A percentile compares a stretch with the other conserved stretches of the same genome.
phyloP scores from a whole-genome alignment of 2,113 vertebrate genomes.

The Danionella cerebrum region DNA sequence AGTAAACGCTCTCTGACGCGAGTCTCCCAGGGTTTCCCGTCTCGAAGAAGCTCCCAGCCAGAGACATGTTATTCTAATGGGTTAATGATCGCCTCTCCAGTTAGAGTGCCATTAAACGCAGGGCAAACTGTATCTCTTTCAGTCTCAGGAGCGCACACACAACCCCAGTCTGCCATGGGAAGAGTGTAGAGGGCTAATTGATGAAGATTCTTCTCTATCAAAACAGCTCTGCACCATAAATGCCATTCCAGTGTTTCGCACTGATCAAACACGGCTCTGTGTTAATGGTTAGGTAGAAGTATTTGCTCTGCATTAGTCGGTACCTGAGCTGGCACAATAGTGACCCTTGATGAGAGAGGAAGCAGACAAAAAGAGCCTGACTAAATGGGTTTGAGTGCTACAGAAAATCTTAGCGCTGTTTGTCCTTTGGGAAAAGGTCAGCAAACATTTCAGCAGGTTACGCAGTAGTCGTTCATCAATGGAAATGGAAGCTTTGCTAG shows the following conservation, averaged over 20 bases:
- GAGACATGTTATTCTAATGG: slow-evolving; percentile 43
- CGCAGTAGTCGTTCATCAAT: neutral
- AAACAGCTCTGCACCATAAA: slow-evolving; percentile 36
- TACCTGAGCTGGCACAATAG: slow-evolving; percentile 64
- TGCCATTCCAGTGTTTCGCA: slow-evolving; percentile 45
- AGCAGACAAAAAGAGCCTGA: slow-evolving; percentile 65
- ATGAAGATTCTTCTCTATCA: slow-evolving; percentile 36
- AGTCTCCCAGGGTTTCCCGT: slow-evolving; percentile 12
- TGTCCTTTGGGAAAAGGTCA: slow-evolving; percentile 63
- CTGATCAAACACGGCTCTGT: slow-evolving; percentile 53
- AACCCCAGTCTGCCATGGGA: slow-evolving; percentile 10
- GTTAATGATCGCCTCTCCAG: slow-evolving; percentile 43
- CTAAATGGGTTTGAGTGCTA: slow-evolving; percentile 55
- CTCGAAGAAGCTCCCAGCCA: slow-evolving; percentile 25
- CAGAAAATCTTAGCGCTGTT: slow-evolving; percentile 65
- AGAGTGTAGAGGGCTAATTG: slow-evolving; percentile 30
- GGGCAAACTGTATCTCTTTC: slow-evolving; percentile 32
- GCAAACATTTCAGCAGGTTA: slow-evolving; percentile 59
- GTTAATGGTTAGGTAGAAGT: slow-evolving; percentile 79
- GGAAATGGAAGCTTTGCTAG: neutral
- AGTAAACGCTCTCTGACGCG: slow-evolving; percentile 17
- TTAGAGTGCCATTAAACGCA: slow-evolving; percentile 43
- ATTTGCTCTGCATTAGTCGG: slow-evolving; percentile 71
- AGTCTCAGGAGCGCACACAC: neutral
- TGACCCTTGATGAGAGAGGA: slow-evolving; percentile 64